Evolutionary conservation across 2,888 invertebrate species (phyloP).

Genomic region (Sipunculus nudus): DNA sequence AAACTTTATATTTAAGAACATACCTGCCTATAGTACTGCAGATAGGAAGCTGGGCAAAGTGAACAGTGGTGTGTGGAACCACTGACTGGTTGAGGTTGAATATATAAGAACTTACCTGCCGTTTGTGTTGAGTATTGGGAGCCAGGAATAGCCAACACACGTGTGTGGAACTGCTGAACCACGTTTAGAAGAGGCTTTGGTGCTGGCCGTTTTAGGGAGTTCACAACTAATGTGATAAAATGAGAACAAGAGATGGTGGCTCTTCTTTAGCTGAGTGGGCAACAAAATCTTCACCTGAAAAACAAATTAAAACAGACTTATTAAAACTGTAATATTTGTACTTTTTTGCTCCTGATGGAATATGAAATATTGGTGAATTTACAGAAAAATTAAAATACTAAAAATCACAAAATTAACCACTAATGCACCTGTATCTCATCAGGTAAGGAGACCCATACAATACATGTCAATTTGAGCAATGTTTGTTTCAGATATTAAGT

Average conservation of each 20-base stretch:
- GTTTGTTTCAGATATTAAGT: neutral
- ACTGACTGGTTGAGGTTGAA: too few species aligned
- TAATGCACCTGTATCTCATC: neutral
- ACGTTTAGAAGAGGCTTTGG: constrained; percentile 40
- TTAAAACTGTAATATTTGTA: too few species aligned
- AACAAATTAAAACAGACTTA: constrained; percentile 6
- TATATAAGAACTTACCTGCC: constrained; percentile 75
- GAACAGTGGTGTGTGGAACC: too few species aligned
- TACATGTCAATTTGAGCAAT: neutral
- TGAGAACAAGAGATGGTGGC: constrained; percentile 92
- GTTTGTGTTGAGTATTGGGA: constrained; percentile 81
- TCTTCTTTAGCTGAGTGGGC: constrained; percentile 83
- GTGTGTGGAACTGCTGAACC: constrained; percentile 43
- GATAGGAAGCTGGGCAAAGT: too few species aligned
- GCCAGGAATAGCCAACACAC: constrained; percentile 94
- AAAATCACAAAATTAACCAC: too few species aligned
- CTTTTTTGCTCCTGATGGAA: neutral
- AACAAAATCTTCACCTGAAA: constrained; percentile 82
- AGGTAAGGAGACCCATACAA: neutral
- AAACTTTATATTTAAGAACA: too few species aligned
- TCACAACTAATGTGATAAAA: constrained; percentile 94
- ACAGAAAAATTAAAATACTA: too few species aligned
- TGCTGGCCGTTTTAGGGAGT: constrained; percentile 44
- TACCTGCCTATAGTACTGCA: too few species aligned
- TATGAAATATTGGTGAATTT: neutral